Percentiles rank a stretch among this genome's conserved stretches.
phyloP scores from a whole-genome alignment of 2,888 invertebrate genomes.

The Andrena camellia region DNA sequence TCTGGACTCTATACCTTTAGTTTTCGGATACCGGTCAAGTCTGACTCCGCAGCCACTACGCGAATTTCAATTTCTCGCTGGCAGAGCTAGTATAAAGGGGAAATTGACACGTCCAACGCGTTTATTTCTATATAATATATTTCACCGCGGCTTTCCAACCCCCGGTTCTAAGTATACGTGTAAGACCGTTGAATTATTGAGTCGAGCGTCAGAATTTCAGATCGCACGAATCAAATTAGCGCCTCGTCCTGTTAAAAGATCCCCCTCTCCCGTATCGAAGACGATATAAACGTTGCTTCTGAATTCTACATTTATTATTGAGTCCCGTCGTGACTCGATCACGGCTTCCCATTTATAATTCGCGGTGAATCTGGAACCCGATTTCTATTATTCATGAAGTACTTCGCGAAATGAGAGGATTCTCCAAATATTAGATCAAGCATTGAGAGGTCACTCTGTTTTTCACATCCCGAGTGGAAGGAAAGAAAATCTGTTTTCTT shows the following conservation, averaged over 20 bases:
- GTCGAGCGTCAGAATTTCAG: constrained; percentile 68
- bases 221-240: constrained; percentile 64
- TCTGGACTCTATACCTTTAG: no score
- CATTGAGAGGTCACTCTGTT: no score
- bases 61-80: not conserved
- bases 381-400: no score
- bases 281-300: constrained; percentile 39
- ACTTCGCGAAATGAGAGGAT: no score
- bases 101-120: constrained; percentile 8
- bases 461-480: no score
- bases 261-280: not conserved
- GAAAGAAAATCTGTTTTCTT: no score
- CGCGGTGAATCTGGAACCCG: not conserved
- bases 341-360: constrained; percentile 2
- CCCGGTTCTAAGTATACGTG: constrained; percentile 61
- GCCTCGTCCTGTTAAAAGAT: constrained; percentile 56
- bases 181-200: constrained; percentile 64
- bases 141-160: constrained; percentile 55
- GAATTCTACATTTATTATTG: constrained; percentile 28
- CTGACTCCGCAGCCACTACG: no score
- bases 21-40: no score
- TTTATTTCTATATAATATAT: constrained; percentile 50
- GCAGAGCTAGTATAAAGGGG: not conserved
- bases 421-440: no score
- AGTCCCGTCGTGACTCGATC: not conserved